Conservation (phyloP, 2,113 vertebrate genomes). For the Tychaedon coryphoeus region DNA sequence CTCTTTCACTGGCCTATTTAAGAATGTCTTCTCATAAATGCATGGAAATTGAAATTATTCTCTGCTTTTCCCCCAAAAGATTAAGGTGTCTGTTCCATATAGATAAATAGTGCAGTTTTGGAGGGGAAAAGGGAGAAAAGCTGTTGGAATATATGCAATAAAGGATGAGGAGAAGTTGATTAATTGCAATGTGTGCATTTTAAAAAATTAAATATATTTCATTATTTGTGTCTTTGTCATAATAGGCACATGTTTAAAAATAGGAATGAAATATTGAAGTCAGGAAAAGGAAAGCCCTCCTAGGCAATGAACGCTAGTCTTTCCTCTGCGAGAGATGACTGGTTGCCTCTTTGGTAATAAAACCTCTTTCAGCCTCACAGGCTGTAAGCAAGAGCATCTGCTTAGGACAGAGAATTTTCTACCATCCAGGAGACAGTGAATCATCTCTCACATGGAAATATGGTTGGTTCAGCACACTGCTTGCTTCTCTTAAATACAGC, state of each 20-base stretch:
- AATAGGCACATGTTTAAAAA: background rate
- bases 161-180: background rate
- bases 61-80: constrained; percentile 41
- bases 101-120: constrained; percentile 3
- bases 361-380: constrained; percentile 12
- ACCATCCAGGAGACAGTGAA: background rate
- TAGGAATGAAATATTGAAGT: background rate
- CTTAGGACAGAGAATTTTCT: constrained; percentile 22
- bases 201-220: background rate
- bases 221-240: background rate
- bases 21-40: constrained; percentile 71
- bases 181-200: background rate
- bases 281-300: background rate
- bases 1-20: constrained; percentile 67
- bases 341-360: constrained; percentile 6
- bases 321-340: background rate
- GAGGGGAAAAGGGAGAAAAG: background rate
- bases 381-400: constrained; percentile 13
- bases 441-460: constrained; percentile 55
- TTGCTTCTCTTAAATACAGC: background rate
- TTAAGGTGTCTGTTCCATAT: constrained; percentile 60
- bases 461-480: constrained; percentile 20
- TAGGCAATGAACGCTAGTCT: background rate
- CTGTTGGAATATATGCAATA: background rate
- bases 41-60: constrained; percentile 75